phyloP scores from a whole-genome alignment of 37 sponge, comb jelly and placozoan species.

The Cliona cf. orientalis region DNA sequence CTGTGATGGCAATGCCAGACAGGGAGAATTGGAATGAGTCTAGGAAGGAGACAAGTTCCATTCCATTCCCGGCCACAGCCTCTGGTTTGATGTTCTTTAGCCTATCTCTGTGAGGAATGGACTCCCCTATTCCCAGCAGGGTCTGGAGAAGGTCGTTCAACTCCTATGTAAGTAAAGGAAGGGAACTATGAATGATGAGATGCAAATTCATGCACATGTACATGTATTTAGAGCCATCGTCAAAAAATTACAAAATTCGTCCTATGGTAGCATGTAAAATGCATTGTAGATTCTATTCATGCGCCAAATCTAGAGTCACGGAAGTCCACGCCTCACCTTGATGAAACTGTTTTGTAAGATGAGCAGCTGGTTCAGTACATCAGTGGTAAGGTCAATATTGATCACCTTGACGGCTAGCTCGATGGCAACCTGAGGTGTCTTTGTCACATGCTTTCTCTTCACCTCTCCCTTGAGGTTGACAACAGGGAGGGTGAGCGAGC shows the following conservation, averaged over 20 bases:
- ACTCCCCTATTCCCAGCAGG: slow-evolving; percentile 60
- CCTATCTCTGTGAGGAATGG: slow-evolving; percentile 33
- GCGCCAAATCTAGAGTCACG: background rate
- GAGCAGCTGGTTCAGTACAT: slow-evolving; percentile 78
- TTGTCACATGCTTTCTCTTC: background rate
- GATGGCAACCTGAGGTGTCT: slow-evolving; percentile 28
- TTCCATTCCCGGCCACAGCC: background rate
- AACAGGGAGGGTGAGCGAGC: slow-evolving; percentile 58
- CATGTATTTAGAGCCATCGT: no score
- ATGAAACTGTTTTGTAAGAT: slow-evolving; percentile 76
- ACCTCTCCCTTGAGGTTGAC: slow-evolving; percentile 43
- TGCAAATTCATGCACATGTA: background rate
- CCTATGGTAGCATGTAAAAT: background rate
- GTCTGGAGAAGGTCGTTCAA: slow-evolving; percentile 62
- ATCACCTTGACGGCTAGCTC: slow-evolving; percentile 59
- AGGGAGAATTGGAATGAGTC: slow-evolving; percentile 47
- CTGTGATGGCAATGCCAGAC: slow-evolving; percentile 46
- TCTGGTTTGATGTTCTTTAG: background rate
- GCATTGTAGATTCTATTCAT: background rate
- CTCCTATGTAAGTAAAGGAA: slow-evolving; percentile 23
- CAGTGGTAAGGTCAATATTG: slow-evolving; percentile 72
- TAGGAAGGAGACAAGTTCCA: slow-evolving; percentile 31
- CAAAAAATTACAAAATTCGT: background rate
- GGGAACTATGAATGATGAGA: background rate
- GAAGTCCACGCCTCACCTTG: slow-evolving; percentile 67